Conservation (phyloP, 2,888 invertebrate genomes). For the Plagodis dolabraria region DNA sequence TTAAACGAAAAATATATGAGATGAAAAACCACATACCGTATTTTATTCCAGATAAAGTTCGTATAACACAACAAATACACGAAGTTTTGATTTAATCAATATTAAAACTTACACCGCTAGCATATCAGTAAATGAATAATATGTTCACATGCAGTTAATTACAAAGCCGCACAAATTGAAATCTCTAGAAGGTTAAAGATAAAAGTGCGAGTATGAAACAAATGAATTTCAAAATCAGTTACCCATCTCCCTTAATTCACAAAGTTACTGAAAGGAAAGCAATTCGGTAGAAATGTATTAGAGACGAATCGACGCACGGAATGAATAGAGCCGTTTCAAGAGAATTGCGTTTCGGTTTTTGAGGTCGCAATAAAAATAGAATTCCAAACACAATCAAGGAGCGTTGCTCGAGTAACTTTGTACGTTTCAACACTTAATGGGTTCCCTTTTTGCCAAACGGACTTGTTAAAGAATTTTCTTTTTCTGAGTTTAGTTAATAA, state of each 20-base stretch:
- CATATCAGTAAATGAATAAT: too few species aligned
- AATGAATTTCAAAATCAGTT: slow-evolving; percentile 4
- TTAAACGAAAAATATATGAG: too few species aligned
- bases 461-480: too few species aligned
- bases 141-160: too few species aligned
- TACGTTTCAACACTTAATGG: slow-evolving; percentile 16
- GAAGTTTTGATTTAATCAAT: too few species aligned
- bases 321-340: slow-evolving; percentile 30
- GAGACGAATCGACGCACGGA: slow-evolving; percentile 26
- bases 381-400: slow-evolving; percentile 24
- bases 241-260: slow-evolving; percentile 9
- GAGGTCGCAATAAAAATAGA: slow-evolving; percentile 35
- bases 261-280: slow-evolving; percentile 17
- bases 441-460: slow-evolving; percentile 10
- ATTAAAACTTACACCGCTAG: too few species aligned
- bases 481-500: too few species aligned
- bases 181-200: too few species aligned
- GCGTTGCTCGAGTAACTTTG: slow-evolving; percentile 15
- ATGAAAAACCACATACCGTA: too few species aligned
- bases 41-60: too few species aligned
- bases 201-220: not conserved
- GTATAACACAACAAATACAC: too few species aligned
- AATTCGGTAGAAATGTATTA: slow-evolving; percentile 18
- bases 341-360: slow-evolving; percentile 31
- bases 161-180: too few species aligned